Percentiles rank a stretch among this genome's conserved stretches.
These are phyloP conservation scores for Megaustenia siamemsis DNA, from an alignment of 2,888 invertebrate genomes.

Conservation along the genomic window DNA sequence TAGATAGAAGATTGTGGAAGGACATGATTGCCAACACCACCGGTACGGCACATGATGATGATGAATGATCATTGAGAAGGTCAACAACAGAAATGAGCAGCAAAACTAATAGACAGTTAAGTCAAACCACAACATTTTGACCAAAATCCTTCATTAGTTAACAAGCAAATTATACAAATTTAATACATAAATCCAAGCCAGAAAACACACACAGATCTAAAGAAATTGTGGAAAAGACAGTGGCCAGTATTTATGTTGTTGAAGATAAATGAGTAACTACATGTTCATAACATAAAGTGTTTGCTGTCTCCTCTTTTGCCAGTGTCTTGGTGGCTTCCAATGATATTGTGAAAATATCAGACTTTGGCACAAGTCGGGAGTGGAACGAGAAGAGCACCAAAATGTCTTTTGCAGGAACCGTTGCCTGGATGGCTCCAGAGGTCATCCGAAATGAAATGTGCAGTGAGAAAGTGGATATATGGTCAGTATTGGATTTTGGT, in stretches of 20 bases:
- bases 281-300: too few species aligned
- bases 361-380: constrained; percentile 96
- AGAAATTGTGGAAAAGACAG: too few species aligned
- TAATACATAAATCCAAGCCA: not conserved
- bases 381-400: constrained; percentile 94
- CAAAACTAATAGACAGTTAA: too few species aligned
- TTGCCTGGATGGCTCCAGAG: constrained; percentile 99
- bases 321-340: constrained; percentile 81
- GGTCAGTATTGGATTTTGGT: constrained; percentile 82
- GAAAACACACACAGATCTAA: too few species aligned
- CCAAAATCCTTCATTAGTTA: too few species aligned
- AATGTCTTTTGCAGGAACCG: constrained; percentile 99
- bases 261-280: too few species aligned
- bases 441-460: constrained; percentile 97
- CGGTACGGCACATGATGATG: too few species aligned
- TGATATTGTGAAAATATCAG: constrained; percentile 92
- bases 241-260: too few species aligned
- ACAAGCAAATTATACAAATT: not conserved
- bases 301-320: constrained; percentile 47
- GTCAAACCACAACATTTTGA: not conserved
- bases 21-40: too few species aligned
- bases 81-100: too few species aligned
- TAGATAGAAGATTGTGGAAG: too few species aligned
- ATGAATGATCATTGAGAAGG: not conserved
- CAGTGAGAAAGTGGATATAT: constrained; percentile 98